Conservation (phyloP, 2,797 vertebrate species). For the Gephyroberyx darwinii region DNA sequence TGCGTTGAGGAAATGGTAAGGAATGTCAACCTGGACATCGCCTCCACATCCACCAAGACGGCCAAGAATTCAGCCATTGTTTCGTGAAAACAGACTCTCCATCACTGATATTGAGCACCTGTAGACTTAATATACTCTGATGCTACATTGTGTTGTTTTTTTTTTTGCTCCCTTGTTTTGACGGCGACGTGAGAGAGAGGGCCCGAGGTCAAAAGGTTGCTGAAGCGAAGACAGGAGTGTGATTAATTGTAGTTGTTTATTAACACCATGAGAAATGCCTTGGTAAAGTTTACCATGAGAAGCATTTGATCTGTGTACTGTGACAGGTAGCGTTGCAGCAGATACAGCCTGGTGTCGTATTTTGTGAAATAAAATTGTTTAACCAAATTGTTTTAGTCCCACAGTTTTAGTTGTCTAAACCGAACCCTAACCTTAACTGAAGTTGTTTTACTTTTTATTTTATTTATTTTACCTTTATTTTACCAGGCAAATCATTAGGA, state of each 20-base stretch:
- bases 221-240: conserved; percentile 27
- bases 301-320: not conserved
- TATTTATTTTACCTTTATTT: too few relatives aligned
- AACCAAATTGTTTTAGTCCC: too few relatives aligned
- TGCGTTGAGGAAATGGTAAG: conserved; percentile 76
- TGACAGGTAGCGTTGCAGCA: conserved; percentile 11
- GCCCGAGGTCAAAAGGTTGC: conserved; percentile 46
- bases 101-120: conserved; percentile 81
- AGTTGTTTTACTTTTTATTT: too few relatives aligned
- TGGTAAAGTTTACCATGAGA: not conserved
- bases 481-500: too few relatives aligned
- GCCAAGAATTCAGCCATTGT: conserved; percentile 84
- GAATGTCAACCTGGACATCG: conserved; percentile 77
- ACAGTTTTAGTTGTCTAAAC: too few relatives aligned
- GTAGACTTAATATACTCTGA: conserved; percentile 78
- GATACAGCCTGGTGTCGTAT: too few relatives aligned
- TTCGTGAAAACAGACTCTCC: conserved; percentile 61
- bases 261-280: conserved; percentile 26
- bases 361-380: too few relatives aligned
- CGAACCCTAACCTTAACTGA: too few relatives aligned
- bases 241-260: conserved; percentile 53
- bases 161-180: conserved; percentile 65
- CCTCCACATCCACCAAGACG: conserved; percentile 66
- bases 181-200: conserved; percentile 39
- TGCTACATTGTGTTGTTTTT: conserved; percentile 59